Evolutionary conservation across 2,113 vertebrate genomes (phyloP), one percentile per base, ranked within the genome.

Genomic region (Bos javanicus): DNA sequence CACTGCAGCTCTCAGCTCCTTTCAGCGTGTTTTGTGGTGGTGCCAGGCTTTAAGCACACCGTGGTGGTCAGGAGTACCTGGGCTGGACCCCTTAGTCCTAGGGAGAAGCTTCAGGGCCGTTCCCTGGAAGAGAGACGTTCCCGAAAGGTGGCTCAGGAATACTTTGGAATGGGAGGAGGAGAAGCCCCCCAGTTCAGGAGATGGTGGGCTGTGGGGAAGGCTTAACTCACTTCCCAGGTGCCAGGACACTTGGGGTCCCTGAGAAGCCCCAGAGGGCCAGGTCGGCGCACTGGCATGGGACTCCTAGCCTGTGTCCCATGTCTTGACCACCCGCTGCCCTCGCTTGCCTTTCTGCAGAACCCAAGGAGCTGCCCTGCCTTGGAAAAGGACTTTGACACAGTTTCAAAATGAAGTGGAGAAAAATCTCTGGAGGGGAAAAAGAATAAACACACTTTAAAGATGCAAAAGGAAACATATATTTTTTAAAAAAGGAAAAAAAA

Each of bases 321-420:
- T 54, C 64, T 64, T 96, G 54, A 12, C 82, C 21, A 86, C 21
- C 0, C 10, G 33, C 19, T 86, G 14, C 21, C 17, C 26, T 74
- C 3, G 0, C 48, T 43, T 17, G 60, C 62, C 76, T 80, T 90
- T 92, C 52, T 85, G 25, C 48, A 88, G 46, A 56, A 60, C 26
- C n/a, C 54, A 46, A 60, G 46, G 30, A 43, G 39, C n/a, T 39
- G 23, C 17, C 64, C 30, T 93, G 92, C 80, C 36, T 94, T 90
- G 48, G 78, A 74, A 92, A 92, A 96, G 52, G 67, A 82, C 43
- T 96, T 82, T 50, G 78, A 95, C 87, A 91, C 62, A 80, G 89
- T 97, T 97, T 93, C 60, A 96, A 97, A 96, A 93, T 96, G 87
- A 67, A 85, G 67, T 74, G 59, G 56, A 60, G 43, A 84, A 57